phyloP scores from a whole-genome alignment of 1,140 invertebrate species.

The Luehdorfia chinensis region DNA sequence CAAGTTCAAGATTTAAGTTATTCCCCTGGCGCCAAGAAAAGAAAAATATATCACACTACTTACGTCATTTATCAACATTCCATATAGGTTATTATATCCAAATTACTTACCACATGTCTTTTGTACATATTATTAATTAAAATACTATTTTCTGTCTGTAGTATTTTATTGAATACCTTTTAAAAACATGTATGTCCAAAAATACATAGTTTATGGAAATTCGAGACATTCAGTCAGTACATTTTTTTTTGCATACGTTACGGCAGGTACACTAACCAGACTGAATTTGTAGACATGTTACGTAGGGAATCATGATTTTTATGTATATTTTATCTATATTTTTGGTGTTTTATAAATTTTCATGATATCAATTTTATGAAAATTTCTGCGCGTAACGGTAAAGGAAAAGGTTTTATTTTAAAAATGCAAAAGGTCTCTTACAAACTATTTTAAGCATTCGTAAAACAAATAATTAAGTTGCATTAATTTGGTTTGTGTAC shows the following conservation, averaged over 20 bases:
- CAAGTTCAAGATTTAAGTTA: too few species aligned
- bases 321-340: constrained; percentile 6
- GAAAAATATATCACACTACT: neutral
- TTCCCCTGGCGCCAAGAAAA: too few species aligned
- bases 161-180: constrained; percentile 55
- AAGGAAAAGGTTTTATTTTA: neutral
- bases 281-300: constrained; percentile 22
- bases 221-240: constrained; percentile 58
- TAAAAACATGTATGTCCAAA: constrained; percentile 55
- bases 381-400: neutral
- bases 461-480: neutral
- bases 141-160: constrained; percentile 58
- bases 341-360: neutral
- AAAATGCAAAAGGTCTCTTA: too few species aligned
- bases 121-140: constrained; percentile 64
- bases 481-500: too few species aligned
- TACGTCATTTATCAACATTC: constrained; percentile 31
- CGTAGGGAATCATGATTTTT: constrained; percentile 20
- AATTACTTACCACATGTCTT: constrained; percentile 26
- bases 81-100: constrained; percentile 21
- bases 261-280: constrained; percentile 31
- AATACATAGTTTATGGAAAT: constrained; percentile 52
- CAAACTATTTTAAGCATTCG: neutral
- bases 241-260: too few species aligned
- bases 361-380: neutral